Evolutionary conservation across 2,888 invertebrate genomes (phyloP), one percentile per base, ranked within the genome.

Genomic region (Drosophila recens): DNA sequence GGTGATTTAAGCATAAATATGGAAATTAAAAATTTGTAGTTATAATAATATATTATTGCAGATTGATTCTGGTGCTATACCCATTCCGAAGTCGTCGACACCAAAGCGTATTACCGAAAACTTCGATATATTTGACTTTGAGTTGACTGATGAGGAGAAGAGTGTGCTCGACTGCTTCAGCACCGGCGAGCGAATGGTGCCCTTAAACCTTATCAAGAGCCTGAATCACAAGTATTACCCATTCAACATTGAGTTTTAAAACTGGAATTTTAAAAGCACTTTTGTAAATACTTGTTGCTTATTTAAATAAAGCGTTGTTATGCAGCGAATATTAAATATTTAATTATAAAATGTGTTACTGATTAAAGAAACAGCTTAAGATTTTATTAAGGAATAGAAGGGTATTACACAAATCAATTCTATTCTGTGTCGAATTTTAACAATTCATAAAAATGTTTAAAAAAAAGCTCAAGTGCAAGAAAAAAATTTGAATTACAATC

Each of bases 31-130:
- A 2, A 38, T n/a, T 9, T 17, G 30, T 38, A 23, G 11, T 11
- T 4, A 30, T 42, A 48, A 15, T 15, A 3, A 0, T 23, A 8
- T 46, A 15, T 11, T 9, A 46, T 52, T 90, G 1, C 87, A 94
- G 94, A 84, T 95, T 23, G 93, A 95, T 46, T 90, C 94, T 59
- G 94, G 93, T 6, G 88, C 93, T 0, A 91, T 94, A 43, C 94
- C 95, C 0, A 94, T 95, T 42, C 95, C 95, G 0, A 95, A 95
- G 89, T 94, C 95, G 0, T 93, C 93, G 0, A 95, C 94, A 67
- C 42, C 79, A 2, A 82, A 90, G 1, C 93, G 94, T 40, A 93
- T 95, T 4, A 85, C 90, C 43, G 92, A 94, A 70, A 95, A 95
- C 84, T 93, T 95, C 30, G 85, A 94, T 58, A 90, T 95, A 1